Evolutionary conservation across 1,140 invertebrate species (phyloP), one percentile per base, ranked within the genome.

Genomic region (Magallana gigas): DNA sequence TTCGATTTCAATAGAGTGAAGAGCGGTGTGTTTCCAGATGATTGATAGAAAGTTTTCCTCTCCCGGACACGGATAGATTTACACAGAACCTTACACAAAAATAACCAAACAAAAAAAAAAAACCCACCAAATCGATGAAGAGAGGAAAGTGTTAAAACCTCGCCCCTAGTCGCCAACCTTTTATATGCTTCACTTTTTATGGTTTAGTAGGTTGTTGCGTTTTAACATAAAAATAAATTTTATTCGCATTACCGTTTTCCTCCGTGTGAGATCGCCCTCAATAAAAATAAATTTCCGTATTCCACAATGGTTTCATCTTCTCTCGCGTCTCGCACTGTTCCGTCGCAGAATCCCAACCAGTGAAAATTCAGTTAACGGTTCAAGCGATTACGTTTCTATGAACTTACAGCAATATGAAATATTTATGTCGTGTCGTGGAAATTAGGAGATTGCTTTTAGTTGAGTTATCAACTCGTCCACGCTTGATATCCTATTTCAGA

Each of bases 401-500:
- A 76, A 76, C 68, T 23, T 76, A 76, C 36, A 76, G 68, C 12
- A 29, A 76, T 76, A 76, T 76, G 68, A 76, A 76, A 76, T 76
- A 76, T 76, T 76, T 76, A 76, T 76, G 68, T 76, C 12, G 68
- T 76, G 68, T 23, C 36, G 68, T 76, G 14, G 68, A 76, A 76
- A 76, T 36, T 76, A 23, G 68, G 68, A 8, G 68, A 76, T 76
- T 76, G 68, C 68, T 76, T 76, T 76, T 76, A 76, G 68, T 76
- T 23, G 68, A 36, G 68, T 76, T 76, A 76, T 76, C 68, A 18
- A 36, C 68, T 76, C 68, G 68, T 76, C 68, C 29, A 29, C 68
- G 68, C 68, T 76, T 76, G 68, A 76, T 76, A 76, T 76, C 68
- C 68, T 48, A 76, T 76, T 76, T 76, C 68, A 76, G 68, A 76